Percentiles rank a stretch among this genome's conserved stretches.
These are phyloP conservation scores for Xyrichtys novacula DNA, from an alignment of 2,797 vertebrate species.

Conservation along the genomic window DNA sequence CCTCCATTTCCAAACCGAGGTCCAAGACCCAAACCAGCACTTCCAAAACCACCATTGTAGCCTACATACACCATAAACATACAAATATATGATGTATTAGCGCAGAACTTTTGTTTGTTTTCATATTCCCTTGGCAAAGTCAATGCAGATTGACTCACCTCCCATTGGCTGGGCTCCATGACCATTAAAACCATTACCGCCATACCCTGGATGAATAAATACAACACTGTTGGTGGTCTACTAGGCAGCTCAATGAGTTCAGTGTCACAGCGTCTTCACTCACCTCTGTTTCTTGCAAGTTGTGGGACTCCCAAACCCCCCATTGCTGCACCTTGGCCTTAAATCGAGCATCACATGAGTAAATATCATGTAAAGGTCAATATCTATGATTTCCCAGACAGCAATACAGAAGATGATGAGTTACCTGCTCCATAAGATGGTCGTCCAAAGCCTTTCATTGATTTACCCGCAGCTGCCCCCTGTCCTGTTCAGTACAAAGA, in stretches of 20 bases:
- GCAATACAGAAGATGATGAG: background rate
- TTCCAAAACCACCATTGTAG: conserved; percentile 59
- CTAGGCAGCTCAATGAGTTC: background rate
- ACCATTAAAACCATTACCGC: conserved; percentile 56
- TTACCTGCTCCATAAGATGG: conserved; percentile 69
- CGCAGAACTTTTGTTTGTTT: background rate
- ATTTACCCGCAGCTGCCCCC: conserved; percentile 51
- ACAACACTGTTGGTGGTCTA: conserved; percentile 8
- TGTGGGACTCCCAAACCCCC: conserved; percentile 66
- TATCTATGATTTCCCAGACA: background rate
- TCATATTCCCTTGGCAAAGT: background rate
- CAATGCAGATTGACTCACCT: conserved; percentile 55
- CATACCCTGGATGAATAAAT: conserved; percentile 56
- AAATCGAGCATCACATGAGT: conserved; percentile 16
- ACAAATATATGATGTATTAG: background rate
- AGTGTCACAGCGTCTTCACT: conserved; percentile 3
- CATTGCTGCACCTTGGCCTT: conserved; percentile 46
- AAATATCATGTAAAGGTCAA: background rate
- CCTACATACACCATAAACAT: conserved; percentile 46
- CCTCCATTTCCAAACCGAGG: conserved; percentile 63
- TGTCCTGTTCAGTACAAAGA: conserved; percentile 49
- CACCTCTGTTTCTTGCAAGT: conserved; percentile 57
- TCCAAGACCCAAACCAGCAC: conserved; percentile 59
- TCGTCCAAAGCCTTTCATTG: conserved; percentile 68
- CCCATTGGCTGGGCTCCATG: conserved; percentile 59